phyloP scores from a whole-genome alignment of 2,888 invertebrate genomes.

The Eledone cirrhosa region DNA sequence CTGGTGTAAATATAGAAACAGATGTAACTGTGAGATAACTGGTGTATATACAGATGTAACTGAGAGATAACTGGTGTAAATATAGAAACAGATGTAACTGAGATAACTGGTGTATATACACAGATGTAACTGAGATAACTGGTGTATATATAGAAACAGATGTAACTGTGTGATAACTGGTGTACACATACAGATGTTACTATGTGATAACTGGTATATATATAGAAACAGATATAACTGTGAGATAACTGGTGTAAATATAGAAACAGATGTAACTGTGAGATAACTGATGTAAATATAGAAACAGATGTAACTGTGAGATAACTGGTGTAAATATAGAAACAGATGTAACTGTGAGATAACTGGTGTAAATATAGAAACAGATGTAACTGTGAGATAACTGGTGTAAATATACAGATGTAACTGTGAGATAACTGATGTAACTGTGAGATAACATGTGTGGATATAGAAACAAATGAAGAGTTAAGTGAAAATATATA shows the following conservation, averaged over 20 bases:
- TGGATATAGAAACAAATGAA: background rate
- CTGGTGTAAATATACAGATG: too few relatives aligned
- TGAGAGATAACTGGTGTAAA: conserved; percentile 81
- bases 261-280: conserved; percentile 87
- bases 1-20: conserved; percentile 70
- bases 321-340: conserved; percentile 74
- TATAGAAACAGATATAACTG: conserved; percentile 84
- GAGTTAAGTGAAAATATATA: too few relatives aligned
- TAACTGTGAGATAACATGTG: conserved; percentile 34
- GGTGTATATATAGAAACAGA: conserved; percentile 50
- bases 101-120: too few relatives aligned
- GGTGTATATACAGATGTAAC: conserved; percentile 99
- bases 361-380: conserved; percentile 72
- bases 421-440: conserved; percentile 88
- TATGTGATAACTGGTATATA: conserved; percentile 81
- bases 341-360: conserved; percentile 93
- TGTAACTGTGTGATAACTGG: too few relatives aligned
- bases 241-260: conserved; percentile 79
- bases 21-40: too few relatives aligned
- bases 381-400: too few relatives aligned
- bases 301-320: conserved; percentile 91
- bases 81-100: conserved; percentile 27
- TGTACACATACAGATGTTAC: conserved; percentile 99
- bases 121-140: conserved; percentile 96
- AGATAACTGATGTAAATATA: conserved; percentile 77